A percentile compares a stretch with the other conserved stretches of the same genome.
These are phyloP conservation scores for Diaprepes abbreviatus DNA, from an alignment of 2,888 invertebrate species.

Conservation along the genomic window DNA sequence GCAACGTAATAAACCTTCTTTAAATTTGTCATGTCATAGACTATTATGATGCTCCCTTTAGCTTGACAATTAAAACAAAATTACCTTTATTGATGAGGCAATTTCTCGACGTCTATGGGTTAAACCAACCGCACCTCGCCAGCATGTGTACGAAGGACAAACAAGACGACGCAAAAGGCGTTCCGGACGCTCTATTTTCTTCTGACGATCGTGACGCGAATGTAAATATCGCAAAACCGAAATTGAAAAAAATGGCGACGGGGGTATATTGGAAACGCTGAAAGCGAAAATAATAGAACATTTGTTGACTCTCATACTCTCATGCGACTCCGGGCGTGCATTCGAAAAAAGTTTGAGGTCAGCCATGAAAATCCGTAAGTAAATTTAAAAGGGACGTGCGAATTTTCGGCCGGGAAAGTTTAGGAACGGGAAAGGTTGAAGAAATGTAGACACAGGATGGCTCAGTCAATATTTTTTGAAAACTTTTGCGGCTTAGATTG, in stretches of 20 bases:
- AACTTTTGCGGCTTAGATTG: no score
- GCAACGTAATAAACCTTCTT: no score
- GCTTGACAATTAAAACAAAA: no score
- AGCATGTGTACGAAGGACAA: slow-evolving; percentile 41
- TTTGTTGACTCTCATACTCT: slow-evolving; percentile 34
- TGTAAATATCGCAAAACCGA: slow-evolving; percentile 40
- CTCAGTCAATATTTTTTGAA: no score
- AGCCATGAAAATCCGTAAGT: slow-evolving; percentile 22
- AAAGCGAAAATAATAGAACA: slow-evolving; percentile 47
- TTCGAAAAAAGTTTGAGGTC: slow-evolving; percentile 26
- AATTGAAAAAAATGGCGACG: slow-evolving; percentile 46
- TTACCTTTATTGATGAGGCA: no score
- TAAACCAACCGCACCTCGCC: slow-evolving; percentile 37
- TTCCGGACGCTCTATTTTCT: slow-evolving; percentile 45
- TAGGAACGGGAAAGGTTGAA: background rate
- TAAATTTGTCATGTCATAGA: no score
- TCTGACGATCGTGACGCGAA: slow-evolving; percentile 44
- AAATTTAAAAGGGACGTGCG: slow-evolving; percentile 20
- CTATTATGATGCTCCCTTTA: no score
- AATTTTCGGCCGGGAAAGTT: background rate
- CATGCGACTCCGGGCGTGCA: slow-evolving; percentile 1
- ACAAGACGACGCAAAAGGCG: slow-evolving; percentile 46
- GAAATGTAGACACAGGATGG: no score
- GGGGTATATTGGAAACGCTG: slow-evolving; percentile 44
- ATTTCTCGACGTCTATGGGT: slow-evolving; percentile 16